Evolutionary conservation across 2,888 invertebrate genomes (phyloP), one percentile per base, ranked within the genome.

Genomic region (Drosophila neutralis): DNA sequence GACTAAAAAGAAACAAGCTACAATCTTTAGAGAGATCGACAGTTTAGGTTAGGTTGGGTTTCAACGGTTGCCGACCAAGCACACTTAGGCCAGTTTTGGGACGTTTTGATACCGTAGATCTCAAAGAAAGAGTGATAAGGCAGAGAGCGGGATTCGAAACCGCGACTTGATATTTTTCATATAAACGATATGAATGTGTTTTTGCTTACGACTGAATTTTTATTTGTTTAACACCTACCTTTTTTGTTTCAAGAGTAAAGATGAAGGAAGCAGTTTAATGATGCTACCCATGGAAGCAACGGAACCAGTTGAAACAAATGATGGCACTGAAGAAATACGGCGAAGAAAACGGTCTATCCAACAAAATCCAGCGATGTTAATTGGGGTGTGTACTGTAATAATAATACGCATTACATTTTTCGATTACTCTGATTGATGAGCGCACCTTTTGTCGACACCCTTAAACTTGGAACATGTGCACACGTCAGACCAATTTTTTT

Each of bases 271-370:
- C 40, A 91, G 78, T 66, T 84, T 91, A 69, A 93, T 93, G 93
- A 93, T 93, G 85, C 18, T 83, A 91, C 93, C 94, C 0, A 93
- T 94, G 93, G 92, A 91, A 72, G 83, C 82, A 45, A 81, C 78
- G 4, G 83, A 72, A 36, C 53, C 78, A 29, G 64, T 64, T 31
- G 75, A 78, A 6, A 48, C 76, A 27, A 76, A 70, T 27, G 83
- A 75, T 45, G 69, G 75, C 3, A 80, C 76, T 21, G 92, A 91
- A 53, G 91, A 92, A 72, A 88, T 91, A 57, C 78, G 90, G 0
- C 74, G 90, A 7, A 82, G 61, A 54, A 89, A 80, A 61, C 78
- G 91, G 7, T 78, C 80, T 31, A 54, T 54, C 21, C 11, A n/a
- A 4, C 27, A 40, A 11, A 51, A 31, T 36, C 24, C 51, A 0